These are phyloP conservation scores for Phaethornis superciliosus DNA, from an alignment of 2,113 vertebrate genomes.

Conservation along the genomic window DNA sequence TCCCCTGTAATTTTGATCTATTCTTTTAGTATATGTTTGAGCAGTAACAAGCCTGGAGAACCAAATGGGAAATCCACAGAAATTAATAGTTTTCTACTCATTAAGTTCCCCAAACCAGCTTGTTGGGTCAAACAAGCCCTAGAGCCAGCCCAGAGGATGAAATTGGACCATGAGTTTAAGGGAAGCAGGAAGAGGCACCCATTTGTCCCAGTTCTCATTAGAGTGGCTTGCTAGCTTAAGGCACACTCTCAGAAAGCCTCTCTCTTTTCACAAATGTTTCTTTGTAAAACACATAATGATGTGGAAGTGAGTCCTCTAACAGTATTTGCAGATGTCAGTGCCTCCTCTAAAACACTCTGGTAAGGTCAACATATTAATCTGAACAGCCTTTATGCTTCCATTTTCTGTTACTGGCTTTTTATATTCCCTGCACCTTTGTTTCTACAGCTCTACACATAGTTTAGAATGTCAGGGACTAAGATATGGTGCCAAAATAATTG, in stretches of 20 bases:
- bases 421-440: background rate
- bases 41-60: background rate
- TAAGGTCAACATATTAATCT: background rate
- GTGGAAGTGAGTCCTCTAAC: background rate
- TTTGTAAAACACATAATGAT: background rate
- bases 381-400: background rate
- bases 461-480: background rate
- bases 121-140: rapidly evolving
- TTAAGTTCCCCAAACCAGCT: background rate
- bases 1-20: background rate
- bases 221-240: background rate
- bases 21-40: background rate
- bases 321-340: background rate
- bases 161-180: too few relatives aligned
- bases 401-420: background rate
- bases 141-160: background rate
- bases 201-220: background rate
- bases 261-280: background rate
- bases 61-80: background rate
- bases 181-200: rapidly evolving
- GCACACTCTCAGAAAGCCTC: background rate
- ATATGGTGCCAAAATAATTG: background rate
- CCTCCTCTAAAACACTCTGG: background rate
- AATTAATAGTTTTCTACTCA: background rate
- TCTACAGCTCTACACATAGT: background rate